phyloP scores from a whole-genome alignment of 2,888 invertebrate species.

The Agapetus fuscipes region DNA sequence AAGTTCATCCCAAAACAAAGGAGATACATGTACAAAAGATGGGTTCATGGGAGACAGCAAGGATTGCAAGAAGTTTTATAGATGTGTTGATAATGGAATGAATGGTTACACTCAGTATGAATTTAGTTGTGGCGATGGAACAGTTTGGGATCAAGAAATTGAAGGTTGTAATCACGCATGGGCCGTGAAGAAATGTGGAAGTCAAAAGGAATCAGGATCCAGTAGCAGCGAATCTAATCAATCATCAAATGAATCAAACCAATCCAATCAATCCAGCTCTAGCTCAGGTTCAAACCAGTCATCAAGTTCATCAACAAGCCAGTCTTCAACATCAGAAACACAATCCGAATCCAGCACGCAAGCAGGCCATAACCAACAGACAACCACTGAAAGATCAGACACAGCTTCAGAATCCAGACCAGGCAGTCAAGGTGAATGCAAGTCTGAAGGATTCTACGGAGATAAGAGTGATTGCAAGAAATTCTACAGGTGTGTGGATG shows the following conservation, averaged over 20 bases:
- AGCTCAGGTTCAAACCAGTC: conserved; percentile 1
- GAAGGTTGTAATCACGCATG: conserved; percentile 46
- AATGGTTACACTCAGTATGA: conserved; percentile 42
- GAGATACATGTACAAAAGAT: conserved; percentile 31
- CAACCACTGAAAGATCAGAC: conserved; percentile 4
- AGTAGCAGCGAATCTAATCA: conserved; percentile 26
- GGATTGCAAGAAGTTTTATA: conserved; percentile 42
- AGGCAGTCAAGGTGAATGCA: conserved; percentile 6
- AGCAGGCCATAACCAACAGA: not conserved
- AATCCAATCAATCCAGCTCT: conserved; percentile 8
- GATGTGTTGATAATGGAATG: conserved; percentile 40
- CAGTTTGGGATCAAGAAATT: conserved; percentile 48
- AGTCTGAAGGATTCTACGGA: conserved; percentile 37
- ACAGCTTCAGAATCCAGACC: conserved; percentile 3
- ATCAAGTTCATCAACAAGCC: conserved; percentile 4
- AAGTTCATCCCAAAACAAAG: not conserved
- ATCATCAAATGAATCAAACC: conserved; percentile 6
- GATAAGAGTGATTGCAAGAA: conserved; percentile 38
- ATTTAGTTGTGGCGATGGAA: conserved; percentile 48
- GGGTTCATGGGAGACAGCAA: conserved; percentile 38
- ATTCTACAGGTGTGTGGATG: conserved; percentile 42
- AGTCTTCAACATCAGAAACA: conserved; percentile 1
- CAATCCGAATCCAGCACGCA: not conserved
- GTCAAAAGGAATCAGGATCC: conserved; percentile 24
- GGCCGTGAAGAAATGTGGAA: conserved; percentile 32